Percentiles rank a stretch among this genome's conserved stretches.
Evolutionary conservation across 2,113 vertebrate species (phyloP).

Genomic region (Burhinus oedicnemus): DNA sequence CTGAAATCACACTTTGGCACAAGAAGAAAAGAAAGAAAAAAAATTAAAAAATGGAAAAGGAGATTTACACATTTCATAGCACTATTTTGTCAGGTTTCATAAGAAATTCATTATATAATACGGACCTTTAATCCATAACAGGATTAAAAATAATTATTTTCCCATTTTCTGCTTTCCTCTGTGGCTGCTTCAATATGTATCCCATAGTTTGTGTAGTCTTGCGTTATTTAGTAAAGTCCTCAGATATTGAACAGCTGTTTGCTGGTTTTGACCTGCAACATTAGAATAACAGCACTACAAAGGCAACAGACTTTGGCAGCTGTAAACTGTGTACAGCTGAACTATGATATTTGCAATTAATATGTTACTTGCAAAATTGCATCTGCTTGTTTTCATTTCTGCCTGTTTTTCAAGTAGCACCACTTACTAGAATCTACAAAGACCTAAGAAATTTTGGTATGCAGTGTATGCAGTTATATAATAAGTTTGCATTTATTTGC

Average conservation of each 20-base stretch:
- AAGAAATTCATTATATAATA: neutral
- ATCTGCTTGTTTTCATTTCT: slow-evolving; percentile 44
- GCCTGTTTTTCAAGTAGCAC: neutral
- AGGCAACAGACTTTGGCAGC: slow-evolving; percentile 43
- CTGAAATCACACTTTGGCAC: neutral
- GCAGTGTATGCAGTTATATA: neutral
- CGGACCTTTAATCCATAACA: slow-evolving; percentile 10
- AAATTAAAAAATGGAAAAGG: neutral
- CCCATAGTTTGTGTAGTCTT: slow-evolving; percentile 31
- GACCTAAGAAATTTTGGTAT: neutral
- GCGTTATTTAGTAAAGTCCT: slow-evolving; percentile 59
- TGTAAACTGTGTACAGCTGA: slow-evolving; percentile 29
- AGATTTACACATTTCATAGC: neutral
- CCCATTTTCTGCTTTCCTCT: neutral
- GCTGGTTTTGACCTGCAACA: slow-evolving; percentile 51
- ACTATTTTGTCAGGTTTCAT: neutral
- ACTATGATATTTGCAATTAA: slow-evolving; percentile 47
- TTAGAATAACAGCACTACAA: slow-evolving; percentile 28
- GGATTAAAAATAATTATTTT: slow-evolving; percentile 58
- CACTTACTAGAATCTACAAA: neutral
- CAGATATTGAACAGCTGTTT: slow-evolving; percentile 45
- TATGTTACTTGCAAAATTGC: slow-evolving; percentile 25
- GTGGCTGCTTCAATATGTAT: neutral
- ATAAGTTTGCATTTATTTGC: neutral
- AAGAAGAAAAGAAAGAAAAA: slow-evolving; percentile 1